Evolutionary conservation across 2,797 vertebrate species (phyloP).

Genomic region (Poeciliopsis gracilis): DNA sequence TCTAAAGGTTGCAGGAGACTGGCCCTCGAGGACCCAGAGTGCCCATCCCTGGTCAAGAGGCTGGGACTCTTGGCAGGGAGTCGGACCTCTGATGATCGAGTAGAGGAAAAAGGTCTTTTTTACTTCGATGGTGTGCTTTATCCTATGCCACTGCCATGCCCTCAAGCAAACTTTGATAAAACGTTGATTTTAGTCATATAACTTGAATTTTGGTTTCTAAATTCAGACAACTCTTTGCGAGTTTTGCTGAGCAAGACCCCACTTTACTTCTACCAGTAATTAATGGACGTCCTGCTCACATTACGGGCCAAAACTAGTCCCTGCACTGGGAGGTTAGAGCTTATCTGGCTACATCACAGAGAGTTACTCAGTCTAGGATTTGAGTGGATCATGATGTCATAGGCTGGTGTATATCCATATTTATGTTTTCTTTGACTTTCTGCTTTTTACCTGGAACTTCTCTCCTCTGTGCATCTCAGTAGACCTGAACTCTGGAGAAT

Average conservation of each 20-base stretch:
- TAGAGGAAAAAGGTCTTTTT: too few species aligned
- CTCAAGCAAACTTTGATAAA: neutral
- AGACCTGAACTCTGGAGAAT: conserved; percentile 98
- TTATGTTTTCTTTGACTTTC: neutral
- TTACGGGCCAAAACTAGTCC: neutral
- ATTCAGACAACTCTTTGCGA: neutral
- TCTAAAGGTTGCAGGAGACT: too few species aligned
- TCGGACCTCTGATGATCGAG: too few species aligned
- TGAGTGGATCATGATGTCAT: neutral
- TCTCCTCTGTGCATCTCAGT: conserved; percentile 95
- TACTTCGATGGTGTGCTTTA: too few species aligned
- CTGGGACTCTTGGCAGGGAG: too few species aligned
- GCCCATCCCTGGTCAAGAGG: too few species aligned
- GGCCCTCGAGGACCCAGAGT: too few species aligned
- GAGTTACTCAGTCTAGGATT: neutral
- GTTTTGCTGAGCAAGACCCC: neutral
- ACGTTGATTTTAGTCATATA: neutral
- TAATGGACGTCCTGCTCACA: neutral
- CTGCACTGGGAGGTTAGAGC: neutral
- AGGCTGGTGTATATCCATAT: neutral
- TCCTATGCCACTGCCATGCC: too few species aligned
- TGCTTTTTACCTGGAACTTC: conserved; percentile 88
- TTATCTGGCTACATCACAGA: neutral
- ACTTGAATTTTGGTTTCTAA: neutral
- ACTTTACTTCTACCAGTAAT: neutral